Evolutionary conservation across 2,113 vertebrate species (phyloP), one percentile per base, ranked within the genome.

Genomic region (Sylvietta virens): DNA sequence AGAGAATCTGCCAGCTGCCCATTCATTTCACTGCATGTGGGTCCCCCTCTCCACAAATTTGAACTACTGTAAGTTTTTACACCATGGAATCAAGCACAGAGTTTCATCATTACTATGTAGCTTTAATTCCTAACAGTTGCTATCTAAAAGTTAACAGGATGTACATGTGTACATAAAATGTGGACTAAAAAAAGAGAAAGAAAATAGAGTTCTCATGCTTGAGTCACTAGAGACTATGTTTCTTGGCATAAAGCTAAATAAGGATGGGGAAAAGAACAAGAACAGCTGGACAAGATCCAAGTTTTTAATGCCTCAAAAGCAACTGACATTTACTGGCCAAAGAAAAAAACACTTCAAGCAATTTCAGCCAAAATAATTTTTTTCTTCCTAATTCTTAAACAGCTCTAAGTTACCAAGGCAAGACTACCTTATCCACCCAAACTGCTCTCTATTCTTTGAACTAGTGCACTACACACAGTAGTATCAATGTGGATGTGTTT

Each of bases 201-300:
- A 31, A 82, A 90, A 47, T 22, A 78, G 51, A 86, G 26, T 70
- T 86, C 30, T 86, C 48, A 48, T 16, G n/a, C 58, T 65, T 56
- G 71, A 95, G 15, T 79, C 62, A 86, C 81, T 64, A 91, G 11
- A 81, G 57, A 7, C 56, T 81, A 64, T 54, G 15, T 84, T 70
- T 83, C 31, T 85, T 93, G 78, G 88, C 94, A 83, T 26, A 45
- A 69, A 95, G 42, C 19, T 78, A 51, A 88, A 58, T 24, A 81
- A 80, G 17, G 58, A 91, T 23, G 33, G 37, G 47, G 15, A 67
- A 73, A 57, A 66, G 20, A 81, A 80, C 31, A 94, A 64, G 44
- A 86, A 95, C 64, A 57, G 35, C 69, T 88, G 88, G 78, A 92
- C 60, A 40, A 81, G 12, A 70, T 40, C 67, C 94, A 97, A 54